Evolutionary conservation across 2,797 vertebrate species (phyloP).

Genomic region (Lepilemur ruficaudatus): DNA sequence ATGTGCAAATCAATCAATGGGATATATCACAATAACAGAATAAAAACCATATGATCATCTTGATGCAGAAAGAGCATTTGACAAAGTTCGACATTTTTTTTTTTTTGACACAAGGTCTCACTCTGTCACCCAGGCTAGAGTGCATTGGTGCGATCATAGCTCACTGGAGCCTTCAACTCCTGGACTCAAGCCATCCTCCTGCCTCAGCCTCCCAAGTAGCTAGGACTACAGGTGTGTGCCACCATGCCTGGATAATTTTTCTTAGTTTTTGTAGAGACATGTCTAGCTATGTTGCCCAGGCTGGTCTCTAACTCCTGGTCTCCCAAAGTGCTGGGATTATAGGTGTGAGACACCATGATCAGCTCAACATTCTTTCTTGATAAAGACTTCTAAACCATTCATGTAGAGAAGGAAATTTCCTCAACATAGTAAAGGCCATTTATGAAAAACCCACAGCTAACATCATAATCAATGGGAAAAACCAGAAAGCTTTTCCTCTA

Average conservation of each 20-base stretch:
- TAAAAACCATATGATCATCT: background rate
- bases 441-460: background rate
- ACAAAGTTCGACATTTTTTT: background rate
- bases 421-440: background rate
- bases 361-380: background rate
- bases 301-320: background rate
- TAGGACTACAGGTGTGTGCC: background rate
- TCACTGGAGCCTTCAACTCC: background rate
- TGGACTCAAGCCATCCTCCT: background rate
- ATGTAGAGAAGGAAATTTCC: background rate
- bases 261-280: background rate
- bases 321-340: background rate
- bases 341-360: background rate
- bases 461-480: background rate
- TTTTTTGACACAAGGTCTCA: background rate
- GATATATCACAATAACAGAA: background rate
- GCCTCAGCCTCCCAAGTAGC: background rate
- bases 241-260: background rate
- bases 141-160: background rate
- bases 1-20: background rate
- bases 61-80: background rate
- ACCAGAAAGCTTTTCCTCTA: background rate
- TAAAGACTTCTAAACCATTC: background rate
- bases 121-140: background rate
- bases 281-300: background rate